These are phyloP conservation scores for Aurelia coerulea DNA, from an alignment of 30 jellyfish, hydroid and myxozoan genomes.

Conservation along the genomic window DNA sequence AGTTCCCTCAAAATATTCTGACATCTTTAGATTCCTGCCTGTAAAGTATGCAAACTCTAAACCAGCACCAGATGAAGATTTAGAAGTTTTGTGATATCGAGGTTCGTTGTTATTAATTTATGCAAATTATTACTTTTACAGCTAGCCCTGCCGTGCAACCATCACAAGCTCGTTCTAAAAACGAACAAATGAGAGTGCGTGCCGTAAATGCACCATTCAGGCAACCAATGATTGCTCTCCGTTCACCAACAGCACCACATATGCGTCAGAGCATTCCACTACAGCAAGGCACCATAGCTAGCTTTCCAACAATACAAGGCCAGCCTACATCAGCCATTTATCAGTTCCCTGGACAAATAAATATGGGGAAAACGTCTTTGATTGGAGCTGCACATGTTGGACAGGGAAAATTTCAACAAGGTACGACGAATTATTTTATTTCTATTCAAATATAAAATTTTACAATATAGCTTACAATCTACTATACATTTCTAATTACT, in stretches of 20 bases:
- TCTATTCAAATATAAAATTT: too few relatives aligned
- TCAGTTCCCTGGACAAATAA: slow-evolving; percentile 8
- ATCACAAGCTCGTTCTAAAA: slow-evolving; percentile 13
- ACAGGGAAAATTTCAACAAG: slow-evolving; percentile 46
- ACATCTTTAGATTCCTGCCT: too few relatives aligned
- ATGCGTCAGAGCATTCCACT: slow-evolving; percentile 45
- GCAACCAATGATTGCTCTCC: slow-evolving; percentile 65
- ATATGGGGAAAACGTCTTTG: slow-evolving; percentile 15
- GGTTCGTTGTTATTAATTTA: background rate
- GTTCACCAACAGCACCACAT: slow-evolving; percentile 38
- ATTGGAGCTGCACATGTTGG: slow-evolving; percentile 15
- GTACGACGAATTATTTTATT: background rate
- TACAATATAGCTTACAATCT: too few relatives aligned
- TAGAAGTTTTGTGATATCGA: too few relatives aligned
- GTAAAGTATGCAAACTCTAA: too few relatives aligned
- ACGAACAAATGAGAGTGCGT: slow-evolving; percentile 20
- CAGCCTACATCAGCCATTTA: slow-evolving; percentile 27
- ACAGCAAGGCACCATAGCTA: slow-evolving; percentile 38
- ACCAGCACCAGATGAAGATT: too few relatives aligned
- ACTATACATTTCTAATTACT: too few relatives aligned
- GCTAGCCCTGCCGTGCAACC: slow-evolving; percentile 26
- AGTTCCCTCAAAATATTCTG: too few relatives aligned
- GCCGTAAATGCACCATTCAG: slow-evolving; percentile 26
- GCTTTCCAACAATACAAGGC: slow-evolving; percentile 35
- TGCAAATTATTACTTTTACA: background rate